Evolutionary conservation across 2,113 vertebrate genomes (phyloP).

Genomic region (Cairina moschata): DNA sequence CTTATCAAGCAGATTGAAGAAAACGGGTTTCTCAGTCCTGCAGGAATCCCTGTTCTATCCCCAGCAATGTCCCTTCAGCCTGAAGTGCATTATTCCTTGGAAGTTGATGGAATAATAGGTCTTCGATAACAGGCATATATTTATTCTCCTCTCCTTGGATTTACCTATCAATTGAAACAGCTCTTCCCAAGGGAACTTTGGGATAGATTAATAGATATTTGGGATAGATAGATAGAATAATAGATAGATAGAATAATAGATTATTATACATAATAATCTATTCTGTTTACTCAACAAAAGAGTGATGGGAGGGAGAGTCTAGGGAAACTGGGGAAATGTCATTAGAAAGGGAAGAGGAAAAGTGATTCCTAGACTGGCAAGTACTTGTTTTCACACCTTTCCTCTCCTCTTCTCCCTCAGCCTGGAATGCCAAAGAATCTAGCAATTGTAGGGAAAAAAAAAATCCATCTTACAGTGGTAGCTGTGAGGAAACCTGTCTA

Average conservation of each 20-base stretch:
- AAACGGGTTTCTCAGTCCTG: neutral
- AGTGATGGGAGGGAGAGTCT: neutral
- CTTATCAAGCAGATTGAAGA: neutral
- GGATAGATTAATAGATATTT: no score
- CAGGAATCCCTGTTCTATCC: neutral
- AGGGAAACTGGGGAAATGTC: neutral
- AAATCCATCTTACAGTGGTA: neutral
- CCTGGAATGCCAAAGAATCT: neutral
- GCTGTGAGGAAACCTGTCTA: neutral
- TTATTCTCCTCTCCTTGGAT: neutral
- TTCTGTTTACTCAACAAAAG: neutral
- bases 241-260: no score
- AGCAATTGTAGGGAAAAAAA: neutral
- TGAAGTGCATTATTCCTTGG: constrained; percentile 30
- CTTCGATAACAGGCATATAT: neutral
- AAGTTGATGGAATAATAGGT: neutral
- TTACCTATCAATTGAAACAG: neutral
- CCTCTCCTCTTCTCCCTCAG: neutral
- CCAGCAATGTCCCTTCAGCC: neutral
- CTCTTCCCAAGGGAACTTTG: neutral
- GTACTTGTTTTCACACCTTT: neutral
- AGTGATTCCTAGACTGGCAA: neutral
- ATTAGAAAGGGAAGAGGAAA: neutral
- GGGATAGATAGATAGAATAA: no score
- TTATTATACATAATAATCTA: neutral